Evolutionary conservation across 2,113 vertebrate genomes (phyloP), one percentile per base, ranked within the genome.

Genomic region (Podarcis raffonei): DNA sequence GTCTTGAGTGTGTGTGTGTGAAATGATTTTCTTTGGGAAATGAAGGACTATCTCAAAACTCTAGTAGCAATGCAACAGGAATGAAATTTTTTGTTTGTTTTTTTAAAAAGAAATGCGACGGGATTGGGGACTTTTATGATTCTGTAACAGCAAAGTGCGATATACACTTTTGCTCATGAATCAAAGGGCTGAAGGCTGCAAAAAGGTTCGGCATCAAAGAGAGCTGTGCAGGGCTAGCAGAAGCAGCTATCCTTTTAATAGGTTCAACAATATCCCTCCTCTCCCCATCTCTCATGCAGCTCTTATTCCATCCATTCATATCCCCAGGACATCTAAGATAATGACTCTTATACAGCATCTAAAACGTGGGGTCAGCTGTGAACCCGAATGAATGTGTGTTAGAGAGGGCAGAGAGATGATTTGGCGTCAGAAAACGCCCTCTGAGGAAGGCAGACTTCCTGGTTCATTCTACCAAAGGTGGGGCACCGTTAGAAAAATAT

Each of bases 231-330:
- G 93, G 95, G 95, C 91, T 92, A 94, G 91, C 77, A 95, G 95
- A 97, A 96, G n/a, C 71, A 93, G 94, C 95, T 94, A 97, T 90
- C 83, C 75, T 94, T 97, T 97, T 96, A 94, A 95, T 94, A 96
- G 85, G 94, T 96, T 96, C 93, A 94, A 94, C 91, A 96, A 92
- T 95, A 94, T 88, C 92, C 89, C 92, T 94, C 91, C 94, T 86
- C 94, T 95, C 95, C 95, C 95, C 91, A 96, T 96, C 90, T 95
- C 87, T 93, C 93, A 95, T 88, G 92, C 76, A 95, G 92, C 92
- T 88, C 93, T 95, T 96, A 95, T 93, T 93, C 84, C 37, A 95
- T 94, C 91, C 90, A 94, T 96, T 95, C 94, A 96, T 94, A 96
- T 95, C 94, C 94, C 92, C 95, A 79, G 94, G 95, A 95, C 91